Percentiles rank a stretch among this genome's conserved stretches.
Conservation (phyloP, 2,113 vertebrate genomes). For the Chrysemys picta region DNA sequence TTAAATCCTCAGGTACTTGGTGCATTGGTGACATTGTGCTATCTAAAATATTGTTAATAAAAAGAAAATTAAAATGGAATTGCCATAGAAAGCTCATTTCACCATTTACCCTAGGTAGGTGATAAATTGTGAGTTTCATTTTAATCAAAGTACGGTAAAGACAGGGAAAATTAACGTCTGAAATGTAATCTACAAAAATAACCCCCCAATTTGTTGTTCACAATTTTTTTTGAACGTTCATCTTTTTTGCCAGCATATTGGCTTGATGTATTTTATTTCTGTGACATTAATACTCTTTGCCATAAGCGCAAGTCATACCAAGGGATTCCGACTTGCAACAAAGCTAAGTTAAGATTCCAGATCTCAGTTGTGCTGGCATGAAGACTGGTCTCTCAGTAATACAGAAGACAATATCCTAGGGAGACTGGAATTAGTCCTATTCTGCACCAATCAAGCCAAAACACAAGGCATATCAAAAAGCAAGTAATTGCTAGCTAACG, state of each 20-base stretch:
- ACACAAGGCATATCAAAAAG: constrained; percentile 73
- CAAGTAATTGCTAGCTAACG: constrained; percentile 75
- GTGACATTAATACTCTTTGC: constrained; percentile 73
- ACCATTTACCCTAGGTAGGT: constrained; percentile 65
- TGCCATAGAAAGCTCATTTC: constrained; percentile 61
- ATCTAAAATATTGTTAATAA: constrained; percentile 5
- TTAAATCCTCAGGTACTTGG: constrained; percentile 9
- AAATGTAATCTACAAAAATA: constrained; percentile 67
- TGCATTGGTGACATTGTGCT: constrained; percentile 4
- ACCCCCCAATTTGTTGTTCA: constrained; percentile 56
- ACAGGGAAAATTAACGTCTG: constrained; percentile 62
- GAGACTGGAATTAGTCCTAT: constrained; percentile 83
- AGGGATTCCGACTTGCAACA: constrained; percentile 66
- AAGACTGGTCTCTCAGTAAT: constrained; percentile 78
- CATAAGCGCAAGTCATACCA: constrained; percentile 75
- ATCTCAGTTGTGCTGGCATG: constrained; percentile 80
- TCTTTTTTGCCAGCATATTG: constrained; percentile 69
- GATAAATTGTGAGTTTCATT: constrained; percentile 41
- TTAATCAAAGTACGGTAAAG: constrained; percentile 64
- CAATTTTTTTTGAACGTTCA: constrained; percentile 73
- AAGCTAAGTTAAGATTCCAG: constrained; percentile 78
- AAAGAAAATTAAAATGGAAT: constrained; percentile 39
- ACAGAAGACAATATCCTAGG: constrained; percentile 83
- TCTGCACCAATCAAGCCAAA: constrained; percentile 78
- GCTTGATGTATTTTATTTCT: constrained; percentile 63